These are phyloP conservation scores for Haliclona indistincta DNA, from an alignment of 37 sponge, comb jelly and placozoan genomes.

Conservation along the genomic window DNA sequence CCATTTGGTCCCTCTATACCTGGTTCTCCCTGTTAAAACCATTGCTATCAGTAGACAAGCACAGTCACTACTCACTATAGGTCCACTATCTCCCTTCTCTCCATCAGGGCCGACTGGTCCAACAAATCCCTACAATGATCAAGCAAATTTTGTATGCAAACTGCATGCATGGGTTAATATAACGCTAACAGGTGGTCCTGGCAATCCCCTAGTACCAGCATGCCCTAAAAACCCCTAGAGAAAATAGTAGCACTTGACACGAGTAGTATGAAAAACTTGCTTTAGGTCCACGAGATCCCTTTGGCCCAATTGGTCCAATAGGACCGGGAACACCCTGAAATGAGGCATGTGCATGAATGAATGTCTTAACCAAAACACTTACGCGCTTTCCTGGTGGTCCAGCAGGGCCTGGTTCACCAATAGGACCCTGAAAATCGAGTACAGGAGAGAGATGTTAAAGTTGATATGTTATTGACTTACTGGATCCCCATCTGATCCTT, in stretches of 20 bases:
- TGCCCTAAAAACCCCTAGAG: conserved; percentile 16
- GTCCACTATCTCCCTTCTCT: not conserved
- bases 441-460: not conserved
- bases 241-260: not conserved
- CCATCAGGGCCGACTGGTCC: conserved; percentile 20
- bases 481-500: conserved; percentile 48
- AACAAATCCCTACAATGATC: conserved; percentile 6
- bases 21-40: conserved; percentile 20
- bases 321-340: conserved; percentile 3
- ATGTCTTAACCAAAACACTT: not conserved
- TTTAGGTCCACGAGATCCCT: not conserved
- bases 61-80: not conserved
- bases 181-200: not conserved
- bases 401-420: conserved; percentile 36
- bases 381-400: conserved; percentile 25
- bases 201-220: conserved; percentile 14
- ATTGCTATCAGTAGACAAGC: too few relatives aligned
- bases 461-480: conserved; percentile 13
- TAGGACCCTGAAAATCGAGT: conserved; percentile 25
- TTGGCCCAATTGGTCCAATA: not conserved
- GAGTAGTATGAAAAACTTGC: not conserved
- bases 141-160: not conserved
- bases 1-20: conserved; percentile 26
- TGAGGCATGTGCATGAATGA: not conserved
- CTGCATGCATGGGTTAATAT: not conserved